Evolutionary conservation across 2,888 invertebrate genomes (phyloP), one percentile per base, ranked within the genome.

Genomic region (Trissoscelio sp.): DNA sequence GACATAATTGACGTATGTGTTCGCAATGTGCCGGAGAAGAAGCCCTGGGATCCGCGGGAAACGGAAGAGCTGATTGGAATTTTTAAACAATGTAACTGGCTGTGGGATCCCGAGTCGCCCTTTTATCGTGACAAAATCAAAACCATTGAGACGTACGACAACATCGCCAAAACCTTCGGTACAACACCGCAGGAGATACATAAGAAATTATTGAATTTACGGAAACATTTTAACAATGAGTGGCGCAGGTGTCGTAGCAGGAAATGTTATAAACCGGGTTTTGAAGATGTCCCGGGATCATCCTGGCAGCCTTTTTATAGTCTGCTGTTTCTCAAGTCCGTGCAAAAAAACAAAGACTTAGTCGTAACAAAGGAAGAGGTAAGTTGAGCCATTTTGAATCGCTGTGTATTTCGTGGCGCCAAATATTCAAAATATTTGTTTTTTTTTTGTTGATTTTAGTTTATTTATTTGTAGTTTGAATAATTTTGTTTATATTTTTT

Each of bases 161-260:
- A 39, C 64, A 58, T 79, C 12, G 82, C 74, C 12, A 73, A 57
- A 16, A 64, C 7, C 9, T 82, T 82, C 58, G 39, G 16, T 51
- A 82, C 82, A 1, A 67, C 78, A 37, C 53, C 79, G n/a, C 70
- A 82, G 18, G 82, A 82, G 39, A 60, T 82, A 31, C 79, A 82
- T 9, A 82, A 70, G 58, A 82, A 82, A 53, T 39, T 82, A 16
- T 39, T 82, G 46, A 82, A 79, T 72, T 70, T 82, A 42, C 51
- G 79, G 11, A 82, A 82, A 67, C 82, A 82, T 34, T 79, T 82
- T 37, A 79, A 82, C 57, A 82, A 79, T 24, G 82, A 82, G 48
- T 82, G 82, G 79, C 82, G 79, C 12, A 57, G 82, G 11, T 82
- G 82, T 57, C 70, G 66, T 16, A 75, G 44, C 57, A 55, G 72